Evolutionary conservation across 2,888 invertebrate species (phyloP), one percentile per base, ranked within the genome.

Genomic region (Drosophila falleni): DNA sequence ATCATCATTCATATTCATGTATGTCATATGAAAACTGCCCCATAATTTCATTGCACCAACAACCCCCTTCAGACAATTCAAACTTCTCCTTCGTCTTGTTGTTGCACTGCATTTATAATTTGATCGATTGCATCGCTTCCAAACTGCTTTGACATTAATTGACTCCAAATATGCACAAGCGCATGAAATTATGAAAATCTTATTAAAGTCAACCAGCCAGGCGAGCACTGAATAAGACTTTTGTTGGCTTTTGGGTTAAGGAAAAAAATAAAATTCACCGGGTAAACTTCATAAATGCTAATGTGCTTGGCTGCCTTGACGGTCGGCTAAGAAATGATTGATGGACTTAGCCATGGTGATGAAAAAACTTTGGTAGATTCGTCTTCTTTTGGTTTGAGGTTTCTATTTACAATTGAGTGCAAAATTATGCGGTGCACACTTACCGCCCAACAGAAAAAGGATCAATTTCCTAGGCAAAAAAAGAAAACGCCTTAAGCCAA

Each of bases 181-280:
- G 88, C 88, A 86, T 88, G 81, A 86, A 86, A 88, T 88, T 86
- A 81, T 81, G 84, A 78, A 86, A 86, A 84, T 86, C 88, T 84
- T 86, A 88, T 86, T 84, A 88, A 86, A 88, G 88, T 84, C 86
- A 88, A 63, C 70, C 76, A 65, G 50, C 47, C 74, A 60, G 62
- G 53, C 73, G 37, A 64, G 11, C 70, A 33, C 41, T 56, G 62
- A 66, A 42, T 47, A 66, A 64, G 55, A 56, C 62, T 64, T 69
- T 78, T 75, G 63, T 77, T 50, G n/a, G 31, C 3, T 62, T 47
- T 39, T 46, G n/a, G 47, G 31, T 19, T 10, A 63, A 50, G 58
- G 13, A 6, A 62, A 46, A 47, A 23, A 47, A 41, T 44, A 71
- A 73, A 78, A 75, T 65, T 73, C 49, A 69, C 51, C 70, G 61